Conservation (phyloP, 2,888 invertebrate species). For the Lathronympha strigana region DNA sequence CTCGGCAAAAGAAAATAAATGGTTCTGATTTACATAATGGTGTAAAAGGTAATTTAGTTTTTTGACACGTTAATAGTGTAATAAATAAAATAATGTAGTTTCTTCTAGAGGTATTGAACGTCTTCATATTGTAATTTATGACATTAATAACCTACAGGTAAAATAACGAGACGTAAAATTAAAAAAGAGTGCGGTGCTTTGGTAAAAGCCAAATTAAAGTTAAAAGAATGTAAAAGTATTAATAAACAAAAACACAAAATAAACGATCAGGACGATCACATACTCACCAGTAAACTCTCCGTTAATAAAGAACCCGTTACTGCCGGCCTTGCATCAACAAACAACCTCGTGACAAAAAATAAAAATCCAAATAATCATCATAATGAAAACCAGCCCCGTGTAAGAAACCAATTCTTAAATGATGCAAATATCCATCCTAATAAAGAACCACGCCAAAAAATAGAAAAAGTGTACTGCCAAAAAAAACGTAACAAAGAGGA, state of each 20-base stretch:
- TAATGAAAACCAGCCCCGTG: neutral
- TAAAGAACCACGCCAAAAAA: constrained; percentile 40
- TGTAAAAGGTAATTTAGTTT: constrained; percentile 64
- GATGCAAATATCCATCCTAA: neutral
- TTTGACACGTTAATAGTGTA: neutral
- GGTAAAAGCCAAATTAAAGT: constrained; percentile 10
- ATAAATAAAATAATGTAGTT: neutral
- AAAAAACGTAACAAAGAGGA: constrained; percentile 26
- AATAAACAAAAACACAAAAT: constrained; percentile 17
- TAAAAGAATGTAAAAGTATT: constrained; percentile 21
- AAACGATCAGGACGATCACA: constrained; percentile 5
- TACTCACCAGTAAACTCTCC: constrained; percentile 22
- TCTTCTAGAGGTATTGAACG: too few species aligned
- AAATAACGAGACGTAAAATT: constrained; percentile 60
- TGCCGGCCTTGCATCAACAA: constrained; percentile 26
- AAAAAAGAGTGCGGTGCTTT: constrained; percentile 44
- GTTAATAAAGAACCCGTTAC: constrained; percentile 14
- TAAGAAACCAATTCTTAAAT: neutral
- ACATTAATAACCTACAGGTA: constrained; percentile 64
- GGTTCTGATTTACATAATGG: constrained; percentile 69
- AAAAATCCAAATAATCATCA: constrained; percentile 27
- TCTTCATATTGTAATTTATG: too few species aligned
- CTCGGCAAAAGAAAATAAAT: constrained; percentile 58
- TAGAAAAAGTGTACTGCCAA: constrained; percentile 17
- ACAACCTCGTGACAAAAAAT: constrained; percentile 29